Evolutionary conservation across 1,140 invertebrate species (phyloP), one percentile per base, ranked within the genome.

Genomic region (Drosophila parabipectinata): DNA sequence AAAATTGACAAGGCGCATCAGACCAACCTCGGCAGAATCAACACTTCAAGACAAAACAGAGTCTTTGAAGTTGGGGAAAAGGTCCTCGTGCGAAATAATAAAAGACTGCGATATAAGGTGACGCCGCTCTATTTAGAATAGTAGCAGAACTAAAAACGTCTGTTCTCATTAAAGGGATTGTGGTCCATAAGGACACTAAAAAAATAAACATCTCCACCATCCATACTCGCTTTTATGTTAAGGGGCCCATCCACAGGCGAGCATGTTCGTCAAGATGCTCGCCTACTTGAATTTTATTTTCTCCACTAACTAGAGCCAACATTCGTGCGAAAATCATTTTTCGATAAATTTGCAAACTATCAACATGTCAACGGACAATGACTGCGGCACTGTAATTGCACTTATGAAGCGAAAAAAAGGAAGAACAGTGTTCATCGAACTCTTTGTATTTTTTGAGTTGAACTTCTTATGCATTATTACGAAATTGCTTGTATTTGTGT

Each of bases 1-100:
- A 47, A 24, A 47, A 21, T 47, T 47, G 45, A 47, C 15, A 47
- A 21, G 18, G 45, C 45, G 10, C 45, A 47, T 8, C 45, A 47
- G 18, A 7, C 45, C 10, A 47, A 9, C 18, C 45, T 47, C 8
- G 45, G 10, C 45, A 47, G 45, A 21, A 10, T 47, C 10, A 47
- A 47, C 18, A 5, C 8, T 24, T 47, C 18, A 3, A 18, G 21
- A 24, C 45, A 48, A 10, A 48, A 26, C 45, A 3, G 45, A 48
- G 21, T 48, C 45, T 48, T 48, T 18, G 3, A 48, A 48, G 45
- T 26, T 26, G 45, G 45, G 1, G 14, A 48, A n/a, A 47, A 47
- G 6, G 45, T 47, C 4, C 15, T 21, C 45, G 18, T 18, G 18
- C 18, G 18, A 1, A 18, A 18, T 18, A 18, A 18, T 18, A 18